A percentile compares a stretch with the other conserved stretches of the same genome.
Conservation (phyloP, 2,113 vertebrate genomes). For the Periophthalmodon schlosseri region DNA sequence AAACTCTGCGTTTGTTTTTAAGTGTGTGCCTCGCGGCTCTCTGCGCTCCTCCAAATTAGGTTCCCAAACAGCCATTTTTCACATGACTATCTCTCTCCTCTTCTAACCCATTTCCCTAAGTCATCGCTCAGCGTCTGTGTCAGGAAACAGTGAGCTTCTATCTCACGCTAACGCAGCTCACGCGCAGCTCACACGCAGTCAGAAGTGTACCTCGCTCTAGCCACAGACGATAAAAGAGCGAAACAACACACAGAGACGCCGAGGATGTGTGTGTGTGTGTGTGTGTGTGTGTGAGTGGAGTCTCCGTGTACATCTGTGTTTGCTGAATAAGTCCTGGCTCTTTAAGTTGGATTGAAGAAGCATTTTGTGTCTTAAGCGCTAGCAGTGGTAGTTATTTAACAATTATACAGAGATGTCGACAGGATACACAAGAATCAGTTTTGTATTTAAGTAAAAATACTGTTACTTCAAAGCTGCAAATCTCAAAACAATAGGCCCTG, state of each 20-base stretch:
- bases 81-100: conserved; percentile 39
- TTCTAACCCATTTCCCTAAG: conserved; percentile 67
- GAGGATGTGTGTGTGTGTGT: conserved; percentile 38
- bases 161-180: conserved; percentile 51
- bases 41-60: conserved; percentile 40
- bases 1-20: conserved; percentile 43
- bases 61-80: conserved; percentile 60
- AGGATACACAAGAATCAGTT: no score
- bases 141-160: conserved; percentile 53
- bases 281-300: conserved; percentile 33
- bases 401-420: neutral
- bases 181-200: conserved; percentile 51
- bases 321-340: conserved; percentile 19
- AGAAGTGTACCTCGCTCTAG: conserved; percentile 59
- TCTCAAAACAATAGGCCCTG: no score
- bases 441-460: neutral
- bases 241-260: conserved; percentile 59
- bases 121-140: conserved; percentile 63
- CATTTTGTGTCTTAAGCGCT: neutral
- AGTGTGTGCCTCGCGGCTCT: conserved; percentile 10
- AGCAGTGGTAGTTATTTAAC: neutral
- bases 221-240: conserved; percentile 58
- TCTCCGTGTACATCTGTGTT: conserved; percentile 24
- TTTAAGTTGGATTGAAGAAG: conserved; percentile 1
- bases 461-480: neutral